Percentiles rank a stretch among this genome's conserved stretches.
These are phyloP conservation scores for Hemaris fuciformis DNA, from an alignment of 2,888 invertebrate species.

Conservation along the genomic window DNA sequence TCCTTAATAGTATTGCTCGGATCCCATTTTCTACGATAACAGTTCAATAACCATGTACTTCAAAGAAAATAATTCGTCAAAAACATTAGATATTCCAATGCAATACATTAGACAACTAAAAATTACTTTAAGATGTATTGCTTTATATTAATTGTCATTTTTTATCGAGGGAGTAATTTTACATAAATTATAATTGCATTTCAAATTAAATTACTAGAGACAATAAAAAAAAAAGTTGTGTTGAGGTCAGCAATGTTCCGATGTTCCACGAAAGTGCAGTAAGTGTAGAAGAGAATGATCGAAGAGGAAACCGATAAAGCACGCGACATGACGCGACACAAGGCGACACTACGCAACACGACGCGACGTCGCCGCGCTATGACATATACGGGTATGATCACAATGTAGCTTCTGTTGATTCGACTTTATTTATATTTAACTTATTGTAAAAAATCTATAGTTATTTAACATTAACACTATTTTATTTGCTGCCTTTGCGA, in stretches of 20 bases:
- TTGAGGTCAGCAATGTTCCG: slow-evolving; percentile 13
- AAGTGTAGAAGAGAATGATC: slow-evolving; percentile 50
- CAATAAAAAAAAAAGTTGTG: not conserved
- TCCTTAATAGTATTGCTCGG: slow-evolving; percentile 74
- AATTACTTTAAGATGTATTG: not conserved
- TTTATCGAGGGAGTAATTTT: not conserved
- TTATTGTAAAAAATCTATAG: slow-evolving; percentile 74
- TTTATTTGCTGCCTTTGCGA: not conserved
- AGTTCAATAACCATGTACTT: slow-evolving; percentile 18
- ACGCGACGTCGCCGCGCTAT: slow-evolving; percentile 34
- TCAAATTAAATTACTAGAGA: not conserved
- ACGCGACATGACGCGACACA: slow-evolving; percentile 34
- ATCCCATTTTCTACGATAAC: slow-evolving; percentile 51
- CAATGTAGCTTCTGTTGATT: slow-evolving; percentile 80
- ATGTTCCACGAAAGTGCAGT: slow-evolving; percentile 51
- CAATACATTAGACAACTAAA: not conserved
- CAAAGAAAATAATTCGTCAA: not conserved
- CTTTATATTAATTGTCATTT: not conserved
- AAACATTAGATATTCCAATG: not conserved
- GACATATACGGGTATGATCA: slow-evolving; percentile 68
- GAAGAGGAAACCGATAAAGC: slow-evolving; percentile 52
- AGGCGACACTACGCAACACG: slow-evolving; percentile 35
- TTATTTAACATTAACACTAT: slow-evolving; percentile 64
- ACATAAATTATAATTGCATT: not conserved
- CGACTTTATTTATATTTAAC: slow-evolving; percentile 68